These are phyloP conservation scores for Hormiphora californensis DNA, from an alignment of 37 sponge, comb jelly and placozoan species.

Conservation along the genomic window DNA sequence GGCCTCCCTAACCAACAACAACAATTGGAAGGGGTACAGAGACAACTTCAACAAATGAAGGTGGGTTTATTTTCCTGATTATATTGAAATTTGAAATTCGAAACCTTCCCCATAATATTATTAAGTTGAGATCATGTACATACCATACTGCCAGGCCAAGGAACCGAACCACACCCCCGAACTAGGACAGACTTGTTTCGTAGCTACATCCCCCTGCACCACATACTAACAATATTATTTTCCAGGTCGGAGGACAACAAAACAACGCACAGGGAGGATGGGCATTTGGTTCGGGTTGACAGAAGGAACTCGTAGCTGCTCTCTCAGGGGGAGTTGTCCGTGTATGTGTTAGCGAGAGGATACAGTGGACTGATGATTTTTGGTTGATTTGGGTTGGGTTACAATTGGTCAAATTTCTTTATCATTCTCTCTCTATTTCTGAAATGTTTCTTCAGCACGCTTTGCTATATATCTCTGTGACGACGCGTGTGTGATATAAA, in stretches of 20 bases:
- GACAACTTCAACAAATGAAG: constrained; percentile 48
- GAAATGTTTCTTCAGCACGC: too few relatives aligned
- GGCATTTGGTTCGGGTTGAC: constrained; percentile 21
- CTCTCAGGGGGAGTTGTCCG: background rate
- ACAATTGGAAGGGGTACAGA: constrained; percentile 1
- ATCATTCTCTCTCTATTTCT: too few relatives aligned
- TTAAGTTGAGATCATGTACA: too few relatives aligned
- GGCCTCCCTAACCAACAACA: constrained; percentile 1
- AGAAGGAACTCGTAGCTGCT: background rate
- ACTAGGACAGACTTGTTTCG: too few relatives aligned
- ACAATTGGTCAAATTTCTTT: background rate
- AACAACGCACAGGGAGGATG: background rate
- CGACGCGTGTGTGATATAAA: too few relatives aligned
- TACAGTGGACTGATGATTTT: background rate
- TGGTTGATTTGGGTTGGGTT: background rate
- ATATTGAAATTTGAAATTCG: background rate
- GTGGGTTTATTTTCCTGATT: background rate
- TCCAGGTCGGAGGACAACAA: constrained; percentile 34
- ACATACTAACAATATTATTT: background rate
- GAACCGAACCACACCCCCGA: too few relatives aligned
- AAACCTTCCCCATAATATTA: too few relatives aligned
- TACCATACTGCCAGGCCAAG: too few relatives aligned
- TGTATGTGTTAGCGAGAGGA: background rate
- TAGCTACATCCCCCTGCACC: too few relatives aligned
- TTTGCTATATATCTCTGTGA: too few relatives aligned